These are phyloP conservation scores for Aptenodytes patagonicus DNA, from an alignment of 2,113 vertebrate genomes.

Conservation along the genomic window DNA sequence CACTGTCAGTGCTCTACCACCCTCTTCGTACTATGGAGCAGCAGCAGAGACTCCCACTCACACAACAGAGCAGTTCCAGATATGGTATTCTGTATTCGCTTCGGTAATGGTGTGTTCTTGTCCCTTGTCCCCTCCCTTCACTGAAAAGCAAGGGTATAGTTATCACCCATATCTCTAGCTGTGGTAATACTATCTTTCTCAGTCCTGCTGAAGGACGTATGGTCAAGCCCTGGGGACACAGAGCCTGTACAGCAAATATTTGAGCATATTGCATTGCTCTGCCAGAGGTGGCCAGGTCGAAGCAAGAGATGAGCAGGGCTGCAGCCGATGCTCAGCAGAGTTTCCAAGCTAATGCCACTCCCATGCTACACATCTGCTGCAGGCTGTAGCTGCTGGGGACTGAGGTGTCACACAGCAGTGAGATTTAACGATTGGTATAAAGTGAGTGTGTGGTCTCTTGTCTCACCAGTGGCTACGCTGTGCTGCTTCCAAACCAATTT, in stretches of 20 bases:
- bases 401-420: background rate
- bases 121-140: background rate
- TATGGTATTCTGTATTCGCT: rapidly evolving
- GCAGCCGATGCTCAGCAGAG: background rate
- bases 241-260: background rate
- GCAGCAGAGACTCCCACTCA: background rate
- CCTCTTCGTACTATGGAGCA: background rate
- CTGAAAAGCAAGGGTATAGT: background rate
- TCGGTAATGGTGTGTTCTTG: background rate
- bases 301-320: background rate
- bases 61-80: background rate
- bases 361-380: background rate
- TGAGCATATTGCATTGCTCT: background rate
- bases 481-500: background rate
- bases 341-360: background rate
- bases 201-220: background rate
- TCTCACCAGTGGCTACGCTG: background rate
- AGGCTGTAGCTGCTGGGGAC: background rate
- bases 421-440: background rate
- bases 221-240: background rate
- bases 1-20: background rate
- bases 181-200: background rate
- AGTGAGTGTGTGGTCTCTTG: background rate
- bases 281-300: background rate
- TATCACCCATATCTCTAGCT: background rate